Base-by-base conservation (phyloP, 2,113 vertebrate genomes). In the Grus americana region DNA sequence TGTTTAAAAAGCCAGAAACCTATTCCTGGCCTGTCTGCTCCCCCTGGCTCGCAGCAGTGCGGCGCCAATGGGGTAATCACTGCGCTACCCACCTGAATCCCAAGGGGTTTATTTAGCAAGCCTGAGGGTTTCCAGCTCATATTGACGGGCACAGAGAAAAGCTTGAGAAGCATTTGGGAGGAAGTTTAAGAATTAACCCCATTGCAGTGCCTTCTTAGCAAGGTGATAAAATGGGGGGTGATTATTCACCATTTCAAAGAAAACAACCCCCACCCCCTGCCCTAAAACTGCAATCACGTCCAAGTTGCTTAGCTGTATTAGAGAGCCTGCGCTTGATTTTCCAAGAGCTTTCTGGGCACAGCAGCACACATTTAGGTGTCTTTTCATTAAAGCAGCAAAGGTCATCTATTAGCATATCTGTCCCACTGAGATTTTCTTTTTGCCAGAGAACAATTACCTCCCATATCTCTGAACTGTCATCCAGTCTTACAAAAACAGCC, bases 1-100 rank as follows among this genome's bases (percentile, higher is more conserved):
- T 76, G 19, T 86, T 95, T 93, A 63, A 52, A 52, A 91, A 88
- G 18, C 1, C 22, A 78, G 59, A 81, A 78, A 38, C 11, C 18
- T 61, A 6, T 22, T 62, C 47, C 34, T 70, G 12, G 27, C 36
- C 59, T 49, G 34, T 38, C 18, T 3, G 7, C 3, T 16, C 17
- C 3, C 24, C 2, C 24, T 4, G 26, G 18, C 17, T 70, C 0
- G 0, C 24, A 86, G 38, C 2, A 10, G 15, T 22, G 29, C 2
- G 3, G 29, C 47, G 70, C 21, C 58, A 19, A 3, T 6, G 46
- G 49, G 70, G 24, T 55, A 49, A 57, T 23, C 18, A 18, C 49
- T 36, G 40, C 12, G 8, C 16, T 19, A 44, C 11, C 7, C 13
- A 62, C 38, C n/a, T 27, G n/a, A 81, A 26, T n/a, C 50, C 49